phyloP scores from a whole-genome alignment of 2,888 invertebrate genomes.

The Taenaris catops region DNA sequence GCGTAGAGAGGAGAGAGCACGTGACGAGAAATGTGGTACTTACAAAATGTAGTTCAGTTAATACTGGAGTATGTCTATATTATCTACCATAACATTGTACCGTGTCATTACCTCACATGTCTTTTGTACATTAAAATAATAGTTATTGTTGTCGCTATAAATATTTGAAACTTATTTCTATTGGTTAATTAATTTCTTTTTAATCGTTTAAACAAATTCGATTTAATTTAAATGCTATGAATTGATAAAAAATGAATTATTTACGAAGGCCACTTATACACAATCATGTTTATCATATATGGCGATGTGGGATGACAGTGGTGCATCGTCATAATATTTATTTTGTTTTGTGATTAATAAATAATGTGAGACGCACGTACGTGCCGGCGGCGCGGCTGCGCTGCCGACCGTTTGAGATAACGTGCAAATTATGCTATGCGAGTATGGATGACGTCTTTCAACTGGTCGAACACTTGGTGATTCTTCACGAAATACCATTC shows the following conservation, averaged over 20 bases:
- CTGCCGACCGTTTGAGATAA: conserved; percentile 61
- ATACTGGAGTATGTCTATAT: conserved; percentile 43
- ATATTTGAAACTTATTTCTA: conserved; percentile 61
- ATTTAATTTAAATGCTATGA: conserved; percentile 51
- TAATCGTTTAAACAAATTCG: too few species aligned
- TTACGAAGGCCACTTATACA: conserved; percentile 63
- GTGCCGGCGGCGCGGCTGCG: conserved; percentile 43
- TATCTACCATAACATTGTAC: conserved; percentile 40
- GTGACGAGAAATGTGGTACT: conserved; percentile 14
- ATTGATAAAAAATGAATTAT: conserved; percentile 47
- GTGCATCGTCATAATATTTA: conserved; percentile 64
- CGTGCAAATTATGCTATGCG: conserved; percentile 38
- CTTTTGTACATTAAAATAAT: conserved; percentile 59
- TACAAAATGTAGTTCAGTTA: conserved; percentile 43
- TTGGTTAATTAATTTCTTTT: conserved; percentile 38
- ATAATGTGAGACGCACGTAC: conserved; percentile 72
- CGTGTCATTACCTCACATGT: conserved; percentile 72
- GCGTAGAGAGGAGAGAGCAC: conserved; percentile 7
- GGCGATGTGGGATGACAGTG: conserved; percentile 49
- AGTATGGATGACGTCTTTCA: conserved; percentile 28
- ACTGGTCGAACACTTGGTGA: conserved; percentile 32
- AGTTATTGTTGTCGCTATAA: conserved; percentile 72
- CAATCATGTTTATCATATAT: conserved; percentile 41
- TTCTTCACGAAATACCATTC: conserved; percentile 28
- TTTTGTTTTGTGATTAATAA: conserved; percentile 63